Evolutionary conservation across 2,797 vertebrate genomes (phyloP).

Genomic region (Chaenodraco wilsoni): DNA sequence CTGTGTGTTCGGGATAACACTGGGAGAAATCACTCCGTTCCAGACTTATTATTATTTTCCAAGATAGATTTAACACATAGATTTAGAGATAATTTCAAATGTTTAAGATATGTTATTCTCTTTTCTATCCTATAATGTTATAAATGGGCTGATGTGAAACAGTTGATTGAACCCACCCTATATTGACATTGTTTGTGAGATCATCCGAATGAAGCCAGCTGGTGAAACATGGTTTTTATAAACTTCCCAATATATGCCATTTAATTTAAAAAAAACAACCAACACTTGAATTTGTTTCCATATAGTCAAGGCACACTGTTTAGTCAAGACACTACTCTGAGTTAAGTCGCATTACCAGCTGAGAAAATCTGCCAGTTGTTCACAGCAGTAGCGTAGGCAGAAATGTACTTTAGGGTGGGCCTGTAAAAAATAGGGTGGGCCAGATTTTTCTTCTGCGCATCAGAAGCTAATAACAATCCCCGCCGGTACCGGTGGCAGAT

Average conservation of each 20-base stretch:
- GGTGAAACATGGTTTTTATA: background rate
- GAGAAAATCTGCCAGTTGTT: constrained; percentile 13
- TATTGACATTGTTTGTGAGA: background rate
- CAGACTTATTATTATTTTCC: no score
- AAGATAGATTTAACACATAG: no score
- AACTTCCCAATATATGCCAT: background rate
- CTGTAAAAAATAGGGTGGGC: no score
- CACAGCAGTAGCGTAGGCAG: background rate
- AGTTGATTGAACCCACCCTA: background rate
- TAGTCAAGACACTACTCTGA: constrained; percentile 17
- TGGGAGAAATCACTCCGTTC: no score
- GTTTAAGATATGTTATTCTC: background rate
- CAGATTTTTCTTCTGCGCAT: no score
- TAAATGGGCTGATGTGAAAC: background rate
- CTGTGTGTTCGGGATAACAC: no score
- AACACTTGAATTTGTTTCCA: background rate
- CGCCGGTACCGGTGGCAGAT: no score
- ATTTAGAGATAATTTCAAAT: no score
- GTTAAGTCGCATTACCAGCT: constrained; percentile 18
- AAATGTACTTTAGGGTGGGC: no score
- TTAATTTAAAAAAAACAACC: background rate
- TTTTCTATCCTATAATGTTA: background rate
- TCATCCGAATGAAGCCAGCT: background rate
- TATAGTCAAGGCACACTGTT: background rate
- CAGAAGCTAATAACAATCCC: no score